phyloP scores from a whole-genome alignment of 2,797 vertebrate species.

The Perodicticus potto region DNA sequence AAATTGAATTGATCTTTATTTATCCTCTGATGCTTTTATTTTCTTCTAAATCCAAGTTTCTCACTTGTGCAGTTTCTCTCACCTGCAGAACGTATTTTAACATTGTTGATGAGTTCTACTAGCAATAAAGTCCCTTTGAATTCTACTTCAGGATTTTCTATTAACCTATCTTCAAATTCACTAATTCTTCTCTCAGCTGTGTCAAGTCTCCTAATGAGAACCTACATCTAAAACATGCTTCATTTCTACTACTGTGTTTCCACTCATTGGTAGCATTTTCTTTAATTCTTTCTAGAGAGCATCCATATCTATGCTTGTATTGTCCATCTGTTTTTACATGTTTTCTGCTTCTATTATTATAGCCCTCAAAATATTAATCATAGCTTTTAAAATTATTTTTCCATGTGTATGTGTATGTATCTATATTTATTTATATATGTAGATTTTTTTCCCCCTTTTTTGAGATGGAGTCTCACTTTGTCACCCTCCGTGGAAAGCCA shows the following conservation, averaged over 20 bases:
- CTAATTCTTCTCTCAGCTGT: background rate
- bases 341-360: background rate
- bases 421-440: too few species aligned
- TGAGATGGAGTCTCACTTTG: too few species aligned
- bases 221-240: background rate
- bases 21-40: background rate
- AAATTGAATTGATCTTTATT: background rate
- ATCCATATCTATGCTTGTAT: background rate
- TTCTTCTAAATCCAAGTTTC: background rate
- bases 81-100: background rate
- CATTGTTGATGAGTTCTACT: background rate
- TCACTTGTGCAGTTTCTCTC: background rate
- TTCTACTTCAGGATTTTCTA: background rate
- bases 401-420: too few species aligned
- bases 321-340: background rate
- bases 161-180: background rate
- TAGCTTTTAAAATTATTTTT: background rate
- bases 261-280: background rate
- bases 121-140: background rate
- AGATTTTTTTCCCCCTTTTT: too few species aligned
- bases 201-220: background rate
- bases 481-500: too few species aligned
- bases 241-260: background rate
- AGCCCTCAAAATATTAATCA: background rate
- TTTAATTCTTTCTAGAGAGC: background rate